These are phyloP conservation scores for Akabosia matsudoensis DNA, from an alignment of 1,140 invertebrate species.

Conservation along the genomic window DNA sequence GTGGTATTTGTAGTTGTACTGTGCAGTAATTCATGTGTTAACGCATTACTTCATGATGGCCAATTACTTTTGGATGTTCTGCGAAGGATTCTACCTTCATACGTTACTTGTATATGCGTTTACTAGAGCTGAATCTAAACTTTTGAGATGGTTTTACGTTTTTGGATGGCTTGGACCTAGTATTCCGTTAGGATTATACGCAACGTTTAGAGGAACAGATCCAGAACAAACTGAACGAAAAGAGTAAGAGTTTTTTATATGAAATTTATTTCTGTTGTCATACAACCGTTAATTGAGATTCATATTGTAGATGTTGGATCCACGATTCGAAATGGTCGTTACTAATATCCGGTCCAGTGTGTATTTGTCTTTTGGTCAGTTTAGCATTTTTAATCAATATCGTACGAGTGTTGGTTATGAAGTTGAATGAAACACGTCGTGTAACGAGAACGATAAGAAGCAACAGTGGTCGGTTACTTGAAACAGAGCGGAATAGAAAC, in stretches of 20 bases:
- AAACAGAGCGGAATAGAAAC: constrained; percentile 57
- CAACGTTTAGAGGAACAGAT: constrained; percentile 57
- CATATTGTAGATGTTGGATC: constrained; percentile 72
- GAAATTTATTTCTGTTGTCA: not conserved
- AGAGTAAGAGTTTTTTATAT: constrained; percentile 57
- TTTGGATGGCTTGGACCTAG: constrained; percentile 77
- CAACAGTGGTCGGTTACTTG: constrained; percentile 53
- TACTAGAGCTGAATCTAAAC: constrained; percentile 71
- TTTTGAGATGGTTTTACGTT: constrained; percentile 75
- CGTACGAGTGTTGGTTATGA: constrained; percentile 83
- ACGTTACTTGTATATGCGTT: constrained; percentile 88
- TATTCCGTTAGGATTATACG: constrained; percentile 67
- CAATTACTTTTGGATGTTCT: constrained; percentile 94
- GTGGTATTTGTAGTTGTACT: constrained; percentile 72
- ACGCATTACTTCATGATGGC: constrained; percentile 85
- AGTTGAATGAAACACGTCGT: constrained; percentile 63
- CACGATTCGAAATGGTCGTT: constrained; percentile 67
- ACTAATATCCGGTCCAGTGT: constrained; percentile 74
- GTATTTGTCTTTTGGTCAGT: constrained; percentile 76
- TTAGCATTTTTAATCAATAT: constrained; percentile 89
- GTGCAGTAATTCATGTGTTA: constrained; percentile 75
- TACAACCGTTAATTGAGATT: not conserved
- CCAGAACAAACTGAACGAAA: constrained; percentile 57
- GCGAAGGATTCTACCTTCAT: constrained; percentile 81
- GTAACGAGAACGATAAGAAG: constrained; percentile 50